Evolutionary conservation across 35 echinoderm and acorn worm genomes (phyloP), one percentile per base, ranked within the genome.

Genomic region (Stichopus chloronotus): DNA sequence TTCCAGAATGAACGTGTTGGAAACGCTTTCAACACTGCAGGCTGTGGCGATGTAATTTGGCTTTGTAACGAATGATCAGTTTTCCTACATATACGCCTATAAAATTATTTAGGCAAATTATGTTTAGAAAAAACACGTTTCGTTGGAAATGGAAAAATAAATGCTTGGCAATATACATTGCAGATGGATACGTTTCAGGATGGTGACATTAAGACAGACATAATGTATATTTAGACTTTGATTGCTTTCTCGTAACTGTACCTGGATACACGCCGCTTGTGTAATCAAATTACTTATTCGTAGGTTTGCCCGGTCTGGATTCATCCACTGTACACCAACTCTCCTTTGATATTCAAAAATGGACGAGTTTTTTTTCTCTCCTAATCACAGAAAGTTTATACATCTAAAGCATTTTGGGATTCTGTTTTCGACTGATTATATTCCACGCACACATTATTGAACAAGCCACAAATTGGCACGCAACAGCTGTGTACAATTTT

Each of bases 401-500:
- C 14, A 10, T 61, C 22, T 74, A 20, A 19, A 19, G 17, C 69
- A 20, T 21, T n/a, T 21, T 7, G 22, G 6, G 20, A 4, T 74
- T 74, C 22, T 72, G 17, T 72, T 22, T n/a, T 24, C 61, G 30
- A 43, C 30, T 43, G 30, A 43, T 43, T 43, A 43, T 10, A 14
- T 17, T 65, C 61, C 19, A 11, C 11, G 19, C 19, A 11, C 7
- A 74, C 6, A 16, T 74, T 74, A 74, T 74, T 74, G 69, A 20
- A 25, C 13, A 58, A 21, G 82, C 82, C 30, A 43, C 30, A 85
- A 85, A 85, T 85, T 85, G 82, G 82, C 82, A 58, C 58, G 55
- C 55, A 85, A 85, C 54, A 85, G 82, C 82, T 85, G 82, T 85
- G 82, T 85, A 85, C 55, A 58, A 85, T 57, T 85, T 85, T 55